Evolutionary conservation across 2,888 invertebrate species (phyloP), one percentile per base, ranked within the genome.

Genomic region (Phragmatobia fuliginosa): DNA sequence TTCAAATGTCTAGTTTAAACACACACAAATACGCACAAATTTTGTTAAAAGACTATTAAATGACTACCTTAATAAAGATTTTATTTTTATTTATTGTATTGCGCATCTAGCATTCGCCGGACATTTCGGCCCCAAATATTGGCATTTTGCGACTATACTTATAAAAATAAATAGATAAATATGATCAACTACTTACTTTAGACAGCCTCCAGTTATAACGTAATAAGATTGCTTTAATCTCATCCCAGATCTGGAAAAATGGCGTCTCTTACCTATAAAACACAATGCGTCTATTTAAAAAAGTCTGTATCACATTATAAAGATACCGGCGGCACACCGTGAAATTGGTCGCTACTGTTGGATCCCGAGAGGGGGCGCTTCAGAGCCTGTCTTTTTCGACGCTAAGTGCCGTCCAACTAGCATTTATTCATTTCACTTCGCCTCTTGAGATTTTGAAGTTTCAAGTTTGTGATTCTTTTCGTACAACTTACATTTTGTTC

Each of bases 341-440:
- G 86, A 87, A 87, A 87, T 87, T 87, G 85, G 56, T 67, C 56
- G 64, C 67, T 67, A 60, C 83, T 70, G 74, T 67, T 65, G 58
- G 67, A 62, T 75, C 79, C 80, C 80, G 56, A 49, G 78, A 74
- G 83, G 75, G 73, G 73, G 68, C 66, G 73, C 73, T 71, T 78
- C 78, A 76, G 72, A 73, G 79, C 79, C 76, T 74, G 77, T 78
- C 76, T 79, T 77, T 80, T 80, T 75, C 75, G 76, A 77, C 76
- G 77, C 76, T 77, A 75, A 80, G 81, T 74, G 80, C 78, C 78
- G 78, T 79, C 81, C 76, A 74, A 73, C 71, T 76, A 76, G 75
- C 84, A 80, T 82, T 85, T 84, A 85, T 85, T 85, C 83, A 82
- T 85, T 81, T 82, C 80, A 67, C 73, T 72, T 70, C 74, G 66